Percentiles rank a stretch among this genome's conserved stretches.
Evolutionary conservation across 2,797 vertebrate genomes (phyloP).

Genomic region (Anguilla anguilla): DNA sequence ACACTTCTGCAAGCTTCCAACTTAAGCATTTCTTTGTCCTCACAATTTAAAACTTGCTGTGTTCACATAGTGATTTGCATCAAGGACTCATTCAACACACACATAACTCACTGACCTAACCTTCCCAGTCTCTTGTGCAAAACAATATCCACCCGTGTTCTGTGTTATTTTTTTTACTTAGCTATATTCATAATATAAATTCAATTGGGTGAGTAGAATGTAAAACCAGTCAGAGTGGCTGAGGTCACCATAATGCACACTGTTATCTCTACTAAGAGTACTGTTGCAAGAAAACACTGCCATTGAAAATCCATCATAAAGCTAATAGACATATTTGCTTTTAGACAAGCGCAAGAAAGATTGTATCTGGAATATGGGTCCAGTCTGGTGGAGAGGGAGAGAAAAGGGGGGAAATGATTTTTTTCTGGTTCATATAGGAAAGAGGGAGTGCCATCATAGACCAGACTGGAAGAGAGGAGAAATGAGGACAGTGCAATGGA

Average conservation of each 20-base stretch:
- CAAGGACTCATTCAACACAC: background rate
- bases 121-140: background rate
- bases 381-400: background rate
- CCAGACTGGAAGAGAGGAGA: background rate
- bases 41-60: constrained; percentile 1
- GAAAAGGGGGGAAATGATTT: background rate
- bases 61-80: background rate
- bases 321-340: background rate
- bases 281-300: background rate
- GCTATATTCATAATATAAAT: constrained; percentile 12
- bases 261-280: background rate
- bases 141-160: background rate
- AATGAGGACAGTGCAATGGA: background rate
- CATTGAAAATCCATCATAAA: background rate
- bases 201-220: background rate
- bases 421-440: background rate
- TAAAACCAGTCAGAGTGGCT: background rate
- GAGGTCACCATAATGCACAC: background rate
- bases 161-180: background rate
- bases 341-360: background rate
- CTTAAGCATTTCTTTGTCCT: constrained; percentile 16
- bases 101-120: constrained; percentile 7
- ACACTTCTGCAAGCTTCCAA: background rate
- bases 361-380: background rate
- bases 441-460: background rate